phyloP scores from a whole-genome alignment of 2,113 vertebrate genomes.

The Fulica atra region DNA sequence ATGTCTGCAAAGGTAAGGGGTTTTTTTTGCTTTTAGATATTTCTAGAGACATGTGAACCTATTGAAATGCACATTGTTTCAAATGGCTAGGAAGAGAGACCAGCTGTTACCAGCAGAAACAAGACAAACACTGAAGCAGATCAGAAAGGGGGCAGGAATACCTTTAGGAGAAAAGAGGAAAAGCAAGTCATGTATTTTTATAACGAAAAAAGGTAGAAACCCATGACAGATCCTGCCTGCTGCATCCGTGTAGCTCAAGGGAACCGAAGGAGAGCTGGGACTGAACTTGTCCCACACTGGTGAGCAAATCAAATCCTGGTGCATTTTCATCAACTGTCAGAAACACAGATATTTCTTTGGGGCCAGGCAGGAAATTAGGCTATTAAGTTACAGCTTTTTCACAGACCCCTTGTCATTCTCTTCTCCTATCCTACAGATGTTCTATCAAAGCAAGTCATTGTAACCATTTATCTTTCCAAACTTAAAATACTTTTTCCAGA shows the following conservation, averaged over 20 bases:
- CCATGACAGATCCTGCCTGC: background rate
- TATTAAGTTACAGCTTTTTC: constrained; percentile 93
- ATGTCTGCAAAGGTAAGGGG: background rate
- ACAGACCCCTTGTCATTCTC: constrained; percentile 77
- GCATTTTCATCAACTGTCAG: constrained; percentile 91
- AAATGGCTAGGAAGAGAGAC: background rate
- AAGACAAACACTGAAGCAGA: background rate
- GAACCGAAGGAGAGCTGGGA: constrained; percentile 68
- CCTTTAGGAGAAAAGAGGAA: background rate
- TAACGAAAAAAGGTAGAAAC: constrained; percentile 8
- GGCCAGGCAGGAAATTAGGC: constrained; percentile 91
- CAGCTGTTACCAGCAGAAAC: background rate
- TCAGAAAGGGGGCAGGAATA: background rate
- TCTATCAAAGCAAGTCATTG: constrained; percentile 90
- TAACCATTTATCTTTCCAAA: constrained; percentile 89
- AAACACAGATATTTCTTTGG: constrained; percentile 84
- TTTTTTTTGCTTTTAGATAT: background rate
- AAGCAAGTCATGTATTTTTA: background rate
- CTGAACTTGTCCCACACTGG: constrained; percentile 82
- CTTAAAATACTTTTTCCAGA: constrained; percentile 84
- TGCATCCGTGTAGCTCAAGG: background rate
- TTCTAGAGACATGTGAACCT: background rate
- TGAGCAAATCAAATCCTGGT: constrained; percentile 84
- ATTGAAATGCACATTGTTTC: background rate
- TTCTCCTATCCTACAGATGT: constrained; percentile 83